Conservation (phyloP, 2,113 vertebrate species). For the Pantherophis guttatus region DNA sequence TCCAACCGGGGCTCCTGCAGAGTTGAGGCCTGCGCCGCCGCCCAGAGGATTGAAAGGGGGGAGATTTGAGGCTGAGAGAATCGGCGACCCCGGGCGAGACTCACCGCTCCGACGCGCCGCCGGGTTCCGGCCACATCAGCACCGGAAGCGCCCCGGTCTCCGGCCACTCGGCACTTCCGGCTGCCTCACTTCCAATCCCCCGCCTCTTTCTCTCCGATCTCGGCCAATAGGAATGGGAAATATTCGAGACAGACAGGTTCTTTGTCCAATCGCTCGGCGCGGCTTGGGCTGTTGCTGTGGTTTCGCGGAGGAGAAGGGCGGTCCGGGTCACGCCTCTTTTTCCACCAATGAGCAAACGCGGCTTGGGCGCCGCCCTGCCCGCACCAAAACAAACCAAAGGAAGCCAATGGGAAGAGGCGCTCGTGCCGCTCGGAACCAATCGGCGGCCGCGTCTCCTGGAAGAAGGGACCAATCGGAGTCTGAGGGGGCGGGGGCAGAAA, state of each 20-base stretch:
- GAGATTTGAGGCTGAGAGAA: background rate
- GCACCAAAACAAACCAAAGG: background rate
- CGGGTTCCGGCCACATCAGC: constrained; percentile 59
- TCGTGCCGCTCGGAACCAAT: background rate
- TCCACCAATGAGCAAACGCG: background rate
- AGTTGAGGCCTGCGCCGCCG: no score
- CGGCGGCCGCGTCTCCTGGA: rapidly evolving
- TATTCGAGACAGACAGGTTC: rapidly evolving
- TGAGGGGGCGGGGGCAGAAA: rapidly evolving
- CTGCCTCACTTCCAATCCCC: background rate
- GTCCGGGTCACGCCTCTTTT: background rate
- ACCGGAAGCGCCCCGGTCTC: constrained; percentile 30
- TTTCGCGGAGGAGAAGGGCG: background rate
- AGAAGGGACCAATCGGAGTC: background rate
- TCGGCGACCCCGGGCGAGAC: no score
- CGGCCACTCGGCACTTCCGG: background rate
- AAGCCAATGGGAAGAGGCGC: background rate
- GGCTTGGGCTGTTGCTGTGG: background rate
- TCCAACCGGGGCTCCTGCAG: no score
- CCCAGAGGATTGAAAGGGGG: no score
- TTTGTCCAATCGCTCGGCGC: rapidly evolving
- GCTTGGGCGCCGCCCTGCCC: rapidly evolving
- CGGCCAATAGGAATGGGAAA: rapidly evolving
- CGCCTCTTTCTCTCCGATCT: rapidly evolving
- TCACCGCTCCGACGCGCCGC: background rate